These are phyloP conservation scores for Drosophila lutescens DNA, from an alignment of 2,888 invertebrate species.

Conservation along the genomic window DNA sequence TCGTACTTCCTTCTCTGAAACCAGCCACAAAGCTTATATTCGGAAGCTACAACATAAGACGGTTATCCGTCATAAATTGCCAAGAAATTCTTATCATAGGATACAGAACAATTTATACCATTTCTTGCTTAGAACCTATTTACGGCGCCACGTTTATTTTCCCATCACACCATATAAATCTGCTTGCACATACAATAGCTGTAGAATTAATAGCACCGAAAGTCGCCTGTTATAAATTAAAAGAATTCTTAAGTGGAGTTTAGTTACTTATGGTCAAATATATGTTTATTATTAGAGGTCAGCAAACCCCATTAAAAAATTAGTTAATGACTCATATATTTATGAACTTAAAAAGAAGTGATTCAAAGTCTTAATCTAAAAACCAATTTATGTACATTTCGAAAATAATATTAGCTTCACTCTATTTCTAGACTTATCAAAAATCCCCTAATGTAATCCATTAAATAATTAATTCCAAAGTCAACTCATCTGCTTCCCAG, in stretches of 20 bases:
- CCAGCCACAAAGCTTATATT: background rate
- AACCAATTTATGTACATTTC: too few species aligned
- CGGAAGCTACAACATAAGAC: background rate
- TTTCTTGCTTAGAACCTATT: background rate
- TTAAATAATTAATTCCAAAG: background rate
- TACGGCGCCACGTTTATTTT: background rate
- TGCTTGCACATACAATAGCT: background rate
- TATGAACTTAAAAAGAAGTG: background rate
- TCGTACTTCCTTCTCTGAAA: slow-evolving; percentile 7
- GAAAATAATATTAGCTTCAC: too few species aligned
- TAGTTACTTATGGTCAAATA: background rate
- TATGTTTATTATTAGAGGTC: background rate
- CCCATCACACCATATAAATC: background rate
- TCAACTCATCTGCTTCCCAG: background rate
- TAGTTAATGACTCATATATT: background rate
- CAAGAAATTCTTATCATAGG: background rate
- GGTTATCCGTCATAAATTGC: background rate
- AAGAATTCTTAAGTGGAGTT: background rate
- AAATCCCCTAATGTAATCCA: background rate
- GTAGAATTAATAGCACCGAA: background rate
- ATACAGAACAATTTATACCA: background rate
- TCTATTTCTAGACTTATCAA: too few species aligned
- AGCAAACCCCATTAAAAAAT: background rate
- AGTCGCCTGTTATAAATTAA: background rate
- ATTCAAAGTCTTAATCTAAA: too few species aligned